A percentile compares a stretch with the other conserved stretches of the same genome.
Evolutionary conservation across 1,140 invertebrate genomes (phyloP).

Genomic region (Melanaphis sacchari): DNA sequence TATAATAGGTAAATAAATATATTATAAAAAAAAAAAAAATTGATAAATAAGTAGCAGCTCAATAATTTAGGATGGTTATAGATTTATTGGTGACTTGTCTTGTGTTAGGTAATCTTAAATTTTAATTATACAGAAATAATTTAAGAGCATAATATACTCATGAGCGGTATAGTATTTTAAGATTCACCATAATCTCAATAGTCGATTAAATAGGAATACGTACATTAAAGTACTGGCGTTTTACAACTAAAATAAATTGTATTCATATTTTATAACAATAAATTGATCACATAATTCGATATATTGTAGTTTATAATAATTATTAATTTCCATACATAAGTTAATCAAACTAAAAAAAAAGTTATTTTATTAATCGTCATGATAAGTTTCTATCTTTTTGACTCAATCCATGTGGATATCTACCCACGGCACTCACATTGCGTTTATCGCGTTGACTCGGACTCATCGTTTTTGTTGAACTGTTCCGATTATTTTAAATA

Average conservation of each 20-base stretch:
- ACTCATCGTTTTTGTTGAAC: not conserved
- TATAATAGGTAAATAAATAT: not conserved
- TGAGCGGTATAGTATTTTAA: no score
- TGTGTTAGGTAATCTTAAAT: not conserved
- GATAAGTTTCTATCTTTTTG: not conserved
- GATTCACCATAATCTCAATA: no score
- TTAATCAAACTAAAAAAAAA: not conserved
- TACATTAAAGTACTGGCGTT: no score
- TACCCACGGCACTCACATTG: not conserved
- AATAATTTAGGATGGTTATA: not conserved
- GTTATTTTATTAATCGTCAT: not conserved
- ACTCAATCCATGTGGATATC: not conserved
- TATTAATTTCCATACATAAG: not conserved
- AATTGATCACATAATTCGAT: not conserved
- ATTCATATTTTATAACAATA: not conserved
- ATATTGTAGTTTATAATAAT: not conserved
- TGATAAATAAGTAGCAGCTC: not conserved
- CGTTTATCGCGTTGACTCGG: not conserved
- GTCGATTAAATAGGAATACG: no score
- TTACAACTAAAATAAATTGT: not conserved
- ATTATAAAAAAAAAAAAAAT: not conserved
- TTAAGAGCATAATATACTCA: not conserved
- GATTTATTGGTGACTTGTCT: not conserved
- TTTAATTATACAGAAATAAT: not conserved
- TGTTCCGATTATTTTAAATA: not conserved